Evolutionary conservation across 1,140 invertebrate genomes (phyloP).

Genomic region (Papilio polytes): DNA sequence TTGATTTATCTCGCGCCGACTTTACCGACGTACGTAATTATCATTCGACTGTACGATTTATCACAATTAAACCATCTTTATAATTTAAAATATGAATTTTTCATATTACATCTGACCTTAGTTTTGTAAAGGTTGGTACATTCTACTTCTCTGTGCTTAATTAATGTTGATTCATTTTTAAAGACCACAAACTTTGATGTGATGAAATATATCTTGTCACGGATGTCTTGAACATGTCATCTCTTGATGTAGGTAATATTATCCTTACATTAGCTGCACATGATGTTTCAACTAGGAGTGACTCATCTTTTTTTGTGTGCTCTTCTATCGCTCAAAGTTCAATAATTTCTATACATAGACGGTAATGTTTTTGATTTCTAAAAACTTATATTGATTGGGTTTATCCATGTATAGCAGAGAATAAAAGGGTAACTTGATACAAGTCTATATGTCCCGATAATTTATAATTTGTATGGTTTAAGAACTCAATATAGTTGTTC

Average conservation of each 20-base stretch:
- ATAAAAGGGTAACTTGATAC: no score
- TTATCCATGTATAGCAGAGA: no score
- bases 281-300: neutral
- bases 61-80: constrained; percentile 64
- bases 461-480: no score
- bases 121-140: constrained; percentile 32
- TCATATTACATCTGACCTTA: constrained; percentile 54
- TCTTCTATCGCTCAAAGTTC: neutral
- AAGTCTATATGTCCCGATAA: no score
- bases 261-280: constrained; percentile 19
- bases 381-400: neutral
- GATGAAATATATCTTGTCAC: constrained; percentile 29
- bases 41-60: constrained; percentile 63
- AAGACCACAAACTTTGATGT: constrained; percentile 27
- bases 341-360: neutral
- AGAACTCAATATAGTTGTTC: neutral
- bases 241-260: constrained; percentile 10
- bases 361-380: neutral
- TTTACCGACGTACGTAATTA: constrained; percentile 58
- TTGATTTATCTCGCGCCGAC: constrained; percentile 54
- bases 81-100: constrained; percentile 50
- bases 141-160: neutral
- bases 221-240: constrained; percentile 14
- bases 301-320: constrained; percentile 1
- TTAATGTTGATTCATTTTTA: neutral